Base-by-base conservation (phyloP, 2,797 vertebrate genomes). In the Parauchenoglanis ngamensis region DNA sequence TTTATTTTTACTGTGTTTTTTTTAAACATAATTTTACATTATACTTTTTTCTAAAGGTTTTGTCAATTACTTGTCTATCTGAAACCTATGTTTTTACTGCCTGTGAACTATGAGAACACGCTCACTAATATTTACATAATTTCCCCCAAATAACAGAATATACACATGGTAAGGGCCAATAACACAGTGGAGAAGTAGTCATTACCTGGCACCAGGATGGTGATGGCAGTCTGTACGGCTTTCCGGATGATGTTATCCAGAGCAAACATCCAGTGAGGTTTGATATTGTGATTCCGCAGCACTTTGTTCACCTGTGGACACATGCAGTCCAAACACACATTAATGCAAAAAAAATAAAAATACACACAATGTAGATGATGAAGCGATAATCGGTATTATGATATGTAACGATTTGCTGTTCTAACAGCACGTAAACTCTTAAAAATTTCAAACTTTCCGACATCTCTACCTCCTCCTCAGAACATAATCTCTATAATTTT, bases 221-320 rank as follows among this genome's bases (percentile, higher is more conserved):
- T 99, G 91, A 99, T 99, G 88, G 98, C 98, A 0, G 98, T 99
- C 94, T 99, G 98, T 76, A 99, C 98, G 0, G 98, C 98, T 94
- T 99, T 99, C 61, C 98, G 97, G 91, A 99, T 98, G 93, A 99
- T 99, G 92, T 97, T 99, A 93, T 99, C 98, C 92, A 99, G 92
- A 35, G 98, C 98, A 89, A 99, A 99, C 98, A 99, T 99, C 98
- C 98, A 99, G 88, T 99, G 98, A 54, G 98, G 98, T 92, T 99
- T 99, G 94, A 99, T 99, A 92, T 99, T 99, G 94, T 99, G 98
- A 92, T 98, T 99, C 93, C 98, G 94, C 90, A 99, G 95, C 90
- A 99, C 97, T 96, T 99, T 99, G 95, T 99, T 99, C 84, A 99
- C 97, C 98, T 99, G 91, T 35, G 90, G 88, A 94, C 31, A 35